Evolutionary conservation across 2,797 vertebrate genomes (phyloP), one percentile per base, ranked within the genome.

Genomic region (Pempheris klunzingeri): DNA sequence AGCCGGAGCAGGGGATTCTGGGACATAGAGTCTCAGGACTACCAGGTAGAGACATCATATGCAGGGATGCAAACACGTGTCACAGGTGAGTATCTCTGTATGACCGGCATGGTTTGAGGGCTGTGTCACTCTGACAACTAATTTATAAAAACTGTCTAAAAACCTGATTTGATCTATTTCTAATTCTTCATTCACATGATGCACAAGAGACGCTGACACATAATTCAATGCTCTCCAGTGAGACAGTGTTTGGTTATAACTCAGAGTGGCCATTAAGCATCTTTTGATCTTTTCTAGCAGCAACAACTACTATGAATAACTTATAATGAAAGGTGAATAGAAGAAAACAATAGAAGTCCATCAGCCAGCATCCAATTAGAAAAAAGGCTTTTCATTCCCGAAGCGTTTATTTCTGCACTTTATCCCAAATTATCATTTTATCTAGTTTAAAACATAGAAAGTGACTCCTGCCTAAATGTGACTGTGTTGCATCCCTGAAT

Each of bases 51-150:
- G 22, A 47, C 30, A 0, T 67, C 57, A 50, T 74, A 87, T 72
- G 39, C 74, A 84, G 84, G 87, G 84, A 87, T 78, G 81, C 88
- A 90, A 90, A 90, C 77, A 70, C 46, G 15, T n/a, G n/a, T 55
- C 69, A 55, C 32, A 3, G 59, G 49, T 57, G 14, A 67, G 47
- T 30, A 13, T 7, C 30, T 17, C 7, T 26, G 13, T 53, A 36
- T 6, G 17, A 53, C 46, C 22, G 59, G 12, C 55, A 20, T 18
- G 4, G 28, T 36, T 32, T 59, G 14, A 73, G 43, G 52, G 54
- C 38, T 17, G 0, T 9, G 17, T 68, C 64, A 5, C 4, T 8
- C 1, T 14, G 30, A 49, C 12, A 4, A 18, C 17, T 18, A 30
- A 13, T 32, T 47, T 2, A 38, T 7, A 7, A 34, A 22, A 8